Evolutionary conservation across 2,797 vertebrate species (phyloP).

Genomic region (Amniataba percoides): DNA sequence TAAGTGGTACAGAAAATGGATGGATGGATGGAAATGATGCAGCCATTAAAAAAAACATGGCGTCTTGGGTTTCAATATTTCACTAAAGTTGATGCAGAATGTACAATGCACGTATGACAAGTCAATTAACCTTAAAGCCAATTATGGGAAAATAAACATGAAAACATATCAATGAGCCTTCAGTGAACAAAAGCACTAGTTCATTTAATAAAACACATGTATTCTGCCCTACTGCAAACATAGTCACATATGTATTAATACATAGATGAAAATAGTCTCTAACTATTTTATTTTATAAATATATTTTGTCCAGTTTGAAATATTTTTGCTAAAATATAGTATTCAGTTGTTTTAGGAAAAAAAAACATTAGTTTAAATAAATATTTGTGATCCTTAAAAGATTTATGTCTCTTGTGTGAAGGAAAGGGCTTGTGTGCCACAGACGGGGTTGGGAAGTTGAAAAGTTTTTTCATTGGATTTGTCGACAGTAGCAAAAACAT

Average conservation of each 20-base stretch:
- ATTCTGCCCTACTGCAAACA: background rate
- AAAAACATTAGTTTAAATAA: background rate
- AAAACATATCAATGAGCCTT: background rate
- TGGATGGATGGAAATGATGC: too few relatives aligned
- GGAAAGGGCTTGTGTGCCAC: background rate
- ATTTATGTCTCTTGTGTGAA: background rate
- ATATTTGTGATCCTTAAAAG: background rate
- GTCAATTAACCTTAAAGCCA: background rate
- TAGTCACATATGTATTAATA: background rate
- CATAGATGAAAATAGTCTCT: background rate
- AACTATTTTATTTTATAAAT: too few relatives aligned
- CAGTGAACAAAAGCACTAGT: background rate
- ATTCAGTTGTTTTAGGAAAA: background rate
- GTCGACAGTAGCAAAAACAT: background rate
- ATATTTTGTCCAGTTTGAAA: background rate
- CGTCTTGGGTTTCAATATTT: background rate
- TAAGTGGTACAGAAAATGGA: too few relatives aligned
- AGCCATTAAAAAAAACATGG: background rate
- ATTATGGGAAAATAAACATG: background rate
- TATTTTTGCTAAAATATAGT: background rate
- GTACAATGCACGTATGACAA: background rate
- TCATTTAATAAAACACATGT: background rate
- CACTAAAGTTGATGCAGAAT: background rate
- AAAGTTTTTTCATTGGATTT: background rate
- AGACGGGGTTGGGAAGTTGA: background rate